These are phyloP conservation scores for Clostera curtula DNA, from an alignment of 2,888 invertebrate species.

Conservation along the genomic window DNA sequence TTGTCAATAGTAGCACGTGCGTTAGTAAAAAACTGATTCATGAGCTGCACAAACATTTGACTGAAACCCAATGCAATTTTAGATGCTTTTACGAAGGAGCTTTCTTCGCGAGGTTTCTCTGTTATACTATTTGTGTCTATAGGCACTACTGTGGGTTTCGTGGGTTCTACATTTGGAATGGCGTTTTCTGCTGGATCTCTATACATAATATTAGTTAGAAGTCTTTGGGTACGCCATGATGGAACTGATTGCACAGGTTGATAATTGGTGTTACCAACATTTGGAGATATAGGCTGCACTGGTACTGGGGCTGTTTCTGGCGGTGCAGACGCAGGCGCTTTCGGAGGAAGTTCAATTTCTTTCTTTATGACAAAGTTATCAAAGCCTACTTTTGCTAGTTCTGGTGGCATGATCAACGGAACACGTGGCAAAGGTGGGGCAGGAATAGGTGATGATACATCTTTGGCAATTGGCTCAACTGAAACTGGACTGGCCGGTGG, in stretches of 20 bases:
- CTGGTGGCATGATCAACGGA: background rate
- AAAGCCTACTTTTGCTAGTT: background rate
- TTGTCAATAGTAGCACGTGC: conserved; percentile 37
- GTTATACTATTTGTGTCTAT: conserved; percentile 1
- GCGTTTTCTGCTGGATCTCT: background rate
- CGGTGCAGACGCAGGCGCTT: background rate
- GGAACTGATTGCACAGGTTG: too few species aligned
- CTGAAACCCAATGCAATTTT: conserved; percentile 44
- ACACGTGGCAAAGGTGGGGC: background rate
- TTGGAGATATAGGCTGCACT: background rate
- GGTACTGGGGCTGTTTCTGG: background rate
- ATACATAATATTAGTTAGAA: background rate
- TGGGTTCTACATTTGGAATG: conserved; percentile 1
- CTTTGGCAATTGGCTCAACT: conserved; percentile 7
- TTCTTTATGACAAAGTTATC: too few species aligned
- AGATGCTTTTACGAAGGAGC: conserved; percentile 27
- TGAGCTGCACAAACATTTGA: conserved; percentile 44
- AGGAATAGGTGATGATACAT: conserved; percentile 3
- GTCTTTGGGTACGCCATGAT: too few species aligned
- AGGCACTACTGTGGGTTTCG: conserved; percentile 3
- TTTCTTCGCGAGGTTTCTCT: conserved; percentile 11
- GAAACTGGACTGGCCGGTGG: conserved; percentile 2
- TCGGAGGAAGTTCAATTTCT: too few species aligned
- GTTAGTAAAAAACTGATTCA: conserved; percentile 44
- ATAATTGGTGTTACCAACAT: too few species aligned